These are phyloP conservation scores for Lasiommata megera DNA, from an alignment of 2,888 invertebrate genomes.

Conservation along the genomic window DNA sequence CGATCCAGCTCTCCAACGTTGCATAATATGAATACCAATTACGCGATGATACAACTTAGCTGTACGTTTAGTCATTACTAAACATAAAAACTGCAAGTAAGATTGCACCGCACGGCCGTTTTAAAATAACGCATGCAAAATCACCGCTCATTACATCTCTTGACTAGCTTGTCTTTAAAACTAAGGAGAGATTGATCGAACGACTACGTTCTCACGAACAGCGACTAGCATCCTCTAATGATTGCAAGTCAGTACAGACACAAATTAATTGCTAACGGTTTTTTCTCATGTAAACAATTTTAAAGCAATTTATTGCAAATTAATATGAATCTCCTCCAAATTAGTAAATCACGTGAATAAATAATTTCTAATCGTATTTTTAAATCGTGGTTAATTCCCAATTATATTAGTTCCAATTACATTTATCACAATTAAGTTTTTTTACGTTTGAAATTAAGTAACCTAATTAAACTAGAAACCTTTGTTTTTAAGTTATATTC, in stretches of 20 bases:
- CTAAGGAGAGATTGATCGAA: constrained; percentile 2
- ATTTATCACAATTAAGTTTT: no score
- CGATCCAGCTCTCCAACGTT: not conserved
- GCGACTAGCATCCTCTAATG: not conserved
- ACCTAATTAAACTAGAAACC: no score
- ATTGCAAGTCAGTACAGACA: not conserved
- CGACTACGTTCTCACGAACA: not conserved
- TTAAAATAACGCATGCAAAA: constrained; percentile 19
- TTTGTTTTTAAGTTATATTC: no score
- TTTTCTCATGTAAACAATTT: not conserved
- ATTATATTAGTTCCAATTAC: no score
- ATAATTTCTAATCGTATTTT: no score
- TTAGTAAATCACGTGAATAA: no score
- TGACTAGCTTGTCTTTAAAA: constrained; percentile 8
- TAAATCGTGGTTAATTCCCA: no score
- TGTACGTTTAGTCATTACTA: constrained; percentile 7
- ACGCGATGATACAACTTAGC: constrained; percentile 1
- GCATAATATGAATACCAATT: not conserved
- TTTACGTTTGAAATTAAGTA: no score
- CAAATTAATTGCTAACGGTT: not conserved
- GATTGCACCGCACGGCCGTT: constrained; percentile 5
- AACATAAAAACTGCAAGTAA: constrained; percentile 13
- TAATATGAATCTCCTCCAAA: not conserved
- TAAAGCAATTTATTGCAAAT: not conserved
- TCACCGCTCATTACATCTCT: constrained; percentile 15